Base-by-base conservation (phyloP, 2,113 vertebrate genomes). In the Morone chrysops region DNA sequence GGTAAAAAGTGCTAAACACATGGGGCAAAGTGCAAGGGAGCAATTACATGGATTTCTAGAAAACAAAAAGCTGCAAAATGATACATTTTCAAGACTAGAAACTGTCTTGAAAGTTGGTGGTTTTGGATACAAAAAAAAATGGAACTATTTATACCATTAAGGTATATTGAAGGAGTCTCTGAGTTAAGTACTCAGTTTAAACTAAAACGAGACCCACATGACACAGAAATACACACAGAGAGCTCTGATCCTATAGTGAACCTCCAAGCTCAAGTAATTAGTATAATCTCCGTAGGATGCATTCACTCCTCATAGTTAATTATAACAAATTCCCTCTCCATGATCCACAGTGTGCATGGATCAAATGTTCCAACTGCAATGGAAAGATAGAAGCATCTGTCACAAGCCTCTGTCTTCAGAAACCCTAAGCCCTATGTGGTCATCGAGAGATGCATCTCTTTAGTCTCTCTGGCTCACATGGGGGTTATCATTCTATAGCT, bases 251-350 rank as follows among this genome's bases (percentile, higher is more conserved):
- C 84, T 82, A 84, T 63, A 77, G 78, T 81, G 71, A 88, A 88
- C 47, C 83, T 87, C 70, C 40, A 65, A 90, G 71, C 87, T 85
- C 65, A 56, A 85, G 86, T 85, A 92, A 90, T 93, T 89, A 92
- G 80, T 70, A 81, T 87, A 87, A 87, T 92, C 84, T 82, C 69
- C 2, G 22, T 80, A 84, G 83, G 86, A 89, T 75, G 86, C 80
- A 69, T 90, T 88, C 66, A 81, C 70, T 80, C 25, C 83, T 81
- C 84, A 75, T 71, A 75, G 89, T 87, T 93, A 94, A 92, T 94
- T 93, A 90, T 86, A 85, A 88, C 70, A 87, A 81, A 87, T 80
- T 87, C 82, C 69, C 79, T 70, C 57, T 86, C 70, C 22, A 18
- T 75, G 84, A 89, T 81, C 84, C 38, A 17, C 25, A 38, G 69